A percentile compares a stretch with the other conserved stretches of the same genome.
Conservation (phyloP, 2,888 invertebrate genomes). For the Heteromurus nitidus region DNA sequence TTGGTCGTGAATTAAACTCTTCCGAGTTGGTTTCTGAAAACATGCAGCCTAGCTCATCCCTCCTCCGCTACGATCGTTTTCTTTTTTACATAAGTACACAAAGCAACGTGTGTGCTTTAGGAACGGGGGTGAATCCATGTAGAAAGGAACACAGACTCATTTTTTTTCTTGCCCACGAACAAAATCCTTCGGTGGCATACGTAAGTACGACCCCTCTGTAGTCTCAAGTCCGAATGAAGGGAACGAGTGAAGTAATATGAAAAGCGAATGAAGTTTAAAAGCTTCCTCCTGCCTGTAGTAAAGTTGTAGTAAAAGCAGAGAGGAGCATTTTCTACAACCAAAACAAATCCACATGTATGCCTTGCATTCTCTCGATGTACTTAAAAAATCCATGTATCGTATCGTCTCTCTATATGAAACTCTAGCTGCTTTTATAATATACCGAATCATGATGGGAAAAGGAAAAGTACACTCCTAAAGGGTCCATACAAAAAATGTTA, state of each 20-base stretch:
- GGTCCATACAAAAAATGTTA: too few species aligned
- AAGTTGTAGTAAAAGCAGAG: constrained; percentile 33
- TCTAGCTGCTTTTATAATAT: too few species aligned
- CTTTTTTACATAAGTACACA: too few species aligned
- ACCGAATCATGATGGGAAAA: too few species aligned
- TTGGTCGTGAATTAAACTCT: constrained; percentile 31
- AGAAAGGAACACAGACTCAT: neutral
- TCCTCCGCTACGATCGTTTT: too few species aligned
- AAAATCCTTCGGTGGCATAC: neutral
- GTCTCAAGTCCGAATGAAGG: neutral
- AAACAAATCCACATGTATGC: constrained; percentile 64
- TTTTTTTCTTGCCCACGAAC: neutral
- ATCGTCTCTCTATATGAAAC: too few species aligned
- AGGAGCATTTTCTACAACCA: constrained; percentile 47
- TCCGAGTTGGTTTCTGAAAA: too few species aligned
- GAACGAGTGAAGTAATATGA: too few species aligned
- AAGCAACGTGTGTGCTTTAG: neutral
- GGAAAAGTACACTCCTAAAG: too few species aligned
- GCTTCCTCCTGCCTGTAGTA: too few species aligned
- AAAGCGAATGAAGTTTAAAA: too few species aligned
- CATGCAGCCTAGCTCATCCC: too few species aligned
- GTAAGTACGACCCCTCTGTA: constrained; percentile 4
- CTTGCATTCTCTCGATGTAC: neutral
- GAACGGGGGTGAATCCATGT: constrained; percentile 35
- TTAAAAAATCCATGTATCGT: neutral